Base-by-base conservation (phyloP, 2,797 vertebrate genomes). In the Pteropus rufus region DNA sequence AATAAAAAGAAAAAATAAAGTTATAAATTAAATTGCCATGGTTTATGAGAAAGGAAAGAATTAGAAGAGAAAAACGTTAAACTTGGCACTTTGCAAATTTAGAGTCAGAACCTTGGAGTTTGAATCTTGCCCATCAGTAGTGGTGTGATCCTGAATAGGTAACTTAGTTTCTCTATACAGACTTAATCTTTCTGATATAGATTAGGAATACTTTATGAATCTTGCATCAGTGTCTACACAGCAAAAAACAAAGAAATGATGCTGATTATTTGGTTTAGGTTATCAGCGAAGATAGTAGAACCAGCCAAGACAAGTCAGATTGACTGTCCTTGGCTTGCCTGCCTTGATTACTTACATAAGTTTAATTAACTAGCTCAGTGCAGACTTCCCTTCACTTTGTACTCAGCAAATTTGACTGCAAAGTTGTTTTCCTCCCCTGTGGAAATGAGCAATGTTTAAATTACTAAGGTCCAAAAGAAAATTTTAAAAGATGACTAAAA, bases 401-500 rank as follows among this genome's bases (percentile, higher is more conserved):
- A 44, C 58, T 94, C 24, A 82, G 76, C 39, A 82, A 36, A 90
- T 52, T 56, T 90, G 83, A 62, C 44, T 69, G 52, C 41, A 70
- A 36, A 93, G 26, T 72, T 95, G 39, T 65, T 93, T 89, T 60
- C 7, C 15, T 84, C 16, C 26, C 15, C 10, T 44, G 49, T 39
- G 76, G 91, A 96, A 89, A 95, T 89, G 18, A 89, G 15, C 11
- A n/a, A 39, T 58, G 41, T 65, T 96, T 54, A 54, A 67, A 91
- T 81, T 76, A 83, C n/a, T 76, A 73, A 80, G 11, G n/a, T 60
- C 60, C 93, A 65, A 95, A 91, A 54, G 41, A 93, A 95, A 49
- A 54, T 0, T 46, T 85, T 31, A 34, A 88, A 80, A 96, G 44
- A 80, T 79, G 54, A 83, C 65, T 94, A 36, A 96, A 84, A 79